Conservation (phyloP, 2,888 invertebrate species). For the Sarcophaga rosellei region DNA sequence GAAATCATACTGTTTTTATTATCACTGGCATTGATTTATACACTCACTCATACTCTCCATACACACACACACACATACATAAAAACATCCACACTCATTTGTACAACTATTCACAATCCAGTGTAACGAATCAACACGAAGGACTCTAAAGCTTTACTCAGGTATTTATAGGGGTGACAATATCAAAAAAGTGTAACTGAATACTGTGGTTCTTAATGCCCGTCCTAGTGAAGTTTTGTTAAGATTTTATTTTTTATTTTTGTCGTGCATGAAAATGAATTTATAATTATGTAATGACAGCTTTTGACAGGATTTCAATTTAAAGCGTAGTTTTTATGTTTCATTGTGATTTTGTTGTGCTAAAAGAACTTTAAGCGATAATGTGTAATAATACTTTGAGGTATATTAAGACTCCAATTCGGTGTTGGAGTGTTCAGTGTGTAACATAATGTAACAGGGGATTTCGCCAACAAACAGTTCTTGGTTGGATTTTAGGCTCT, state of each 20-base stretch:
- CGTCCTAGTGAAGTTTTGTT: not conserved
- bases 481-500: no score
- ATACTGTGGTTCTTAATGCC: slow-evolving; percentile 11
- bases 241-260: not conserved
- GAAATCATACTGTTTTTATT: slow-evolving; percentile 31
- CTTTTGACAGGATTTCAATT: no score
- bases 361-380: no score
- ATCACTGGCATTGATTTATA: slow-evolving; percentile 46
- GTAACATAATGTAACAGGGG: no score
- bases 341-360: no score
- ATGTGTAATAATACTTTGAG: no score
- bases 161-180: slow-evolving; percentile 3
- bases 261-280: not conserved
- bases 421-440: no score
- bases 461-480: no score
- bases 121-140: not conserved
- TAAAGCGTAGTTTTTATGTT: no score
- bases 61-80: not conserved
- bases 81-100: not conserved
- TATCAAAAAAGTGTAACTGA: slow-evolving; percentile 10
- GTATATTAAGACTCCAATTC: no score
- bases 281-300: no score
- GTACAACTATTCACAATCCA: no score
- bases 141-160: slow-evolving; percentile 22
- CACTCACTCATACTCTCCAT: not conserved